These are phyloP conservation scores for Nanorana parkeri DNA, from an alignment of 2,113 vertebrate species.

Conservation along the genomic window DNA sequence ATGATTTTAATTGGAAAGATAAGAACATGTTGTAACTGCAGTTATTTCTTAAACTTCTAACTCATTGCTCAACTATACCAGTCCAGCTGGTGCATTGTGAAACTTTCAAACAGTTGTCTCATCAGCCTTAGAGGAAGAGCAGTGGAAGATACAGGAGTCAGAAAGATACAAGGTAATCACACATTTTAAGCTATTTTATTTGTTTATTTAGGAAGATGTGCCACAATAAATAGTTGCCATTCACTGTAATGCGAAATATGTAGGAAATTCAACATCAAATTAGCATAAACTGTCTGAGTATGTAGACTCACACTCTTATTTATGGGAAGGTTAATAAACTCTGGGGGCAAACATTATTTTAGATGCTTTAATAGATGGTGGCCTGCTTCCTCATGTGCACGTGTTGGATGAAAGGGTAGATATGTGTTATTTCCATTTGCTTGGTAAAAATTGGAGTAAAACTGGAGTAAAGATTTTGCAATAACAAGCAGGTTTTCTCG, in stretches of 20 bases:
- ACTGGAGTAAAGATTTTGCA: no score
- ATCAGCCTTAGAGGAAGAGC: constrained; percentile 11
- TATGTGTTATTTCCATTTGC: no score
- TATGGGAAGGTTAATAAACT: no score
- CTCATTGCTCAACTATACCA: constrained; percentile 48
- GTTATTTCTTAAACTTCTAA: constrained; percentile 45
- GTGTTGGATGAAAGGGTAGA: no score
- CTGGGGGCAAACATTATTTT: no score
- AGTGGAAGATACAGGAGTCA: not conserved
- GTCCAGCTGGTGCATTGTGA: constrained; percentile 38
- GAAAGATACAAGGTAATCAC: constrained; percentile 39
- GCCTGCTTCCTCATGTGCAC: no score
- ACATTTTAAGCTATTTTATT: constrained; percentile 11
- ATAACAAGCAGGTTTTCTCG: no score
- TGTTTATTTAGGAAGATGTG: not conserved
- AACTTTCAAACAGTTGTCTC: constrained; percentile 36
- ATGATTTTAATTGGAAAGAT: constrained; percentile 45
- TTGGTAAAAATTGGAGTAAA: no score
- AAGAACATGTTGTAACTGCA: constrained; percentile 46
- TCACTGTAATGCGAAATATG: not conserved
- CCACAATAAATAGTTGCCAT: constrained; percentile 16
- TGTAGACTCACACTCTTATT: no score
- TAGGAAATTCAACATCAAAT: not conserved
- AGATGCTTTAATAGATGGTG: no score
- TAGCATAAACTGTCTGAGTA: not conserved